These are phyloP conservation scores for Eriosoma lanigerum DNA, from an alignment of 1,140 invertebrate genomes.

Conservation along the genomic window DNA sequence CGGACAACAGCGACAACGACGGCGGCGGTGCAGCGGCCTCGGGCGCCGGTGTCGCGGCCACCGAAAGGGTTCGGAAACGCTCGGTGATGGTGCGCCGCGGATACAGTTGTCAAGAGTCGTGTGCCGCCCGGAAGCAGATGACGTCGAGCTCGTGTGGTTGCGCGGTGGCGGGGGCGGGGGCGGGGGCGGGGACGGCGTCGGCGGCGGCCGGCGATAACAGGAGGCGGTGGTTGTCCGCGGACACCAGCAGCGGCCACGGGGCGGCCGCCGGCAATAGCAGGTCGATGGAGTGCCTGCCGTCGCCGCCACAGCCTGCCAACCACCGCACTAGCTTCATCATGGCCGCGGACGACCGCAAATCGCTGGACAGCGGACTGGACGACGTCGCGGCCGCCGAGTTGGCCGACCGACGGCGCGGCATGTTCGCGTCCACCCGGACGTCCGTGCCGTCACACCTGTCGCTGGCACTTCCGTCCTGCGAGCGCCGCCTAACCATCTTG, in stretches of 20 bases:
- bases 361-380: constrained; percentile 58
- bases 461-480: constrained; percentile 67
- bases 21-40: background rate
- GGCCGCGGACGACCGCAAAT: constrained; percentile 66
- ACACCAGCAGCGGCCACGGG: constrained; percentile 55
- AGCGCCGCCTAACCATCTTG: constrained; percentile 69
- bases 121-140: background rate
- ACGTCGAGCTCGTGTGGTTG: background rate
- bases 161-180: background rate
- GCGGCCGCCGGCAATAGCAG: constrained; percentile 64
- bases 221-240: constrained; percentile 64
- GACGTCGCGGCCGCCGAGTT: constrained; percentile 55
- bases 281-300: constrained; percentile 67
- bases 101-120: constrained; percentile 19
- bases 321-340: constrained; percentile 64
- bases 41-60: background rate
- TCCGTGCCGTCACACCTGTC: constrained; percentile 69
- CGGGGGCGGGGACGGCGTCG: background rate
- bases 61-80: background rate
- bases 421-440: constrained; percentile 56
- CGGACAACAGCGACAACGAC: background rate
- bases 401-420: constrained; percentile 14
- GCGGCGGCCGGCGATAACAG: constrained; percentile 37
- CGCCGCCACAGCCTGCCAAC: constrained; percentile 13
- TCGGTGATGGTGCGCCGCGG: constrained; percentile 25